Base-by-base conservation (phyloP, 2,888 invertebrate genomes). In the Biston stratarius region DNA sequence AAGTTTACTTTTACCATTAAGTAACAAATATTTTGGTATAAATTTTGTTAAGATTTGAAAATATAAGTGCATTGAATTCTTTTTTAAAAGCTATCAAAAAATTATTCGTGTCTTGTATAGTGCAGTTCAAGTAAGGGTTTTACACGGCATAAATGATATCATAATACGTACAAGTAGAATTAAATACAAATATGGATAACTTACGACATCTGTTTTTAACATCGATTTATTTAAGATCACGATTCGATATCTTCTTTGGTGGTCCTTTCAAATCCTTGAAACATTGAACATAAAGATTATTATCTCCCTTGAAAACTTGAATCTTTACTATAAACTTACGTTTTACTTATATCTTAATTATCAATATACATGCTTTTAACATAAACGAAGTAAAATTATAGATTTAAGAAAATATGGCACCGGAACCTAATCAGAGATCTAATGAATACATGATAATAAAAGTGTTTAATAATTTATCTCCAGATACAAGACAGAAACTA, bases 131-230 rank as follows among this genome's bases (percentile, higher is more conserved):
- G n/a, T n/a, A n/a, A n/a, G n/a, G n/a, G n/a, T n/a, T n/a, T n/a
- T n/a, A n/a, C n/a, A n/a, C n/a, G n/a, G n/a, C n/a, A n/a, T n/a
- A n/a, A n/a, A n/a, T n/a, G n/a, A n/a, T n/a, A n/a, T n/a, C n/a
- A n/a, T 33, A 67, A 72, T 24, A 48, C 12, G 11, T 34, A 51
- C 12, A 51, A 34, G 5, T 12, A 42, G 10, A 55, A 55, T 42
- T 15, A 24, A 77, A 76, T 77, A 81, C 81, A 79, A 81, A 81
- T 79, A 80, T 67, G 74, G 70, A 73, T 71, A 74, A 69, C 70
- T 44, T 47, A 61, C 38, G 47, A 55, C 15, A 48, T 52, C 61
- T 40, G 60, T 52, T 56, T 36, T 68, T 55, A 38, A 64, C 59
- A 58, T 60, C 24, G 49, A 67, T n/a, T n/a, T 79, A 82, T 82